Evolutionary conservation across 2,888 invertebrate species (phyloP), one percentile per base, ranked within the genome.

Genomic region (Digitonthophagus gazella): DNA sequence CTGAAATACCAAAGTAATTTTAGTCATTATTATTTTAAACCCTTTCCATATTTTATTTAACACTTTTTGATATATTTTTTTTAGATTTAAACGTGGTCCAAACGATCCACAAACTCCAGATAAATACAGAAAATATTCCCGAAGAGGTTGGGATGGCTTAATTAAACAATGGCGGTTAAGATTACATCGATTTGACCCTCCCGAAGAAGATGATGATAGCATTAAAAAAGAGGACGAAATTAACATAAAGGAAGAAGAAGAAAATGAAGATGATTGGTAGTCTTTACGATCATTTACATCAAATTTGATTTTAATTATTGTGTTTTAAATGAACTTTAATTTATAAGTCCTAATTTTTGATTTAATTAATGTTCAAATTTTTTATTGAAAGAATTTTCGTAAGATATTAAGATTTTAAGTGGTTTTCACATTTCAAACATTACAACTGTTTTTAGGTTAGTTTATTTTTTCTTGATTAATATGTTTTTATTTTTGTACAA

Each of bases 91-190:
- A 73, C 86, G 96, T 20, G 84, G 85, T 44, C 86, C 85, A 68
- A 89, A 89, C 2, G 93, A 97, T 83, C 98, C 97, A 1, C 88
- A 87, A 77, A 98, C 98, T 1, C 98, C 98, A 2, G 93, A 95
- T 76, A 97, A 96, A 83, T 87, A 88, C 78, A 80, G 88, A 19
- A 95, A 96, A 83, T 96, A 93, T 82, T 96, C 96, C 75, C 88
- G 98, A 57, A 87, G 98, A 74, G 96, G 93, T 8, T 98, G 96
- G 92, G 98, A 98, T 81, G 91, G 91, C 20, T 87, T 96, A 73
- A 89, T 97, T 0, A 91, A 89, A 80, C 87, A 93, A 69, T 97
- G 97, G 97, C 88, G 96, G 65, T 89, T 91, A 76, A 88, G 91
- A 74, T 84, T 97, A 61, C 97, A 97, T 80, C 85, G 87, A 71